Percentiles rank a stretch among this genome's conserved stretches.
phyloP scores from a whole-genome alignment of 2,797 vertebrate species.

The Mus spretus region DNA sequence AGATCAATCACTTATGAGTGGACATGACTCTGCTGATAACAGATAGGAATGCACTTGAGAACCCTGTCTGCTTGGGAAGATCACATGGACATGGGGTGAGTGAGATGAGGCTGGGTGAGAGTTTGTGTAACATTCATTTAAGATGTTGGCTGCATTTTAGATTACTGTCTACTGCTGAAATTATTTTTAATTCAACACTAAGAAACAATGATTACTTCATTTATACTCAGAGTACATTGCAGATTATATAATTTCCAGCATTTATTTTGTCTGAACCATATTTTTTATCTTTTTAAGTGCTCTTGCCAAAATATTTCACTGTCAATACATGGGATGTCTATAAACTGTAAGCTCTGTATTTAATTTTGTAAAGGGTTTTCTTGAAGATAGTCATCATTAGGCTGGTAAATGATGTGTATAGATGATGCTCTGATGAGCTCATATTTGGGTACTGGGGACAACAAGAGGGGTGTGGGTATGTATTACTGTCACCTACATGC shows the following conservation, averaged over 20 bases:
- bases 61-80: background rate
- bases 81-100: background rate
- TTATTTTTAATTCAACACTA: conserved; percentile 2
- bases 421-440: background rate
- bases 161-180: conserved; percentile 19
- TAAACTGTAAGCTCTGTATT: background rate
- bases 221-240: conserved; percentile 33
- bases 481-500: background rate
- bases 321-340: background rate
- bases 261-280: conserved; percentile 57
- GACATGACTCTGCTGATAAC: background rate
- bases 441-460: background rate
- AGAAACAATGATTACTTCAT: background rate
- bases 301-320: conserved; percentile 59
- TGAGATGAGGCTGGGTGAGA: background rate
- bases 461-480: background rate
- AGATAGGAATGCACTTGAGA: background rate
- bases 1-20: too few relatives aligned
- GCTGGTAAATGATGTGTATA: background rate
- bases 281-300: conserved; percentile 52
- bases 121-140: background rate
- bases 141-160: background rate
- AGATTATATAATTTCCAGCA: conserved; percentile 47
- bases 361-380: conserved; percentile 24
- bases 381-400: background rate